Conservation (phyloP, 1,140 invertebrate genomes). For the Drosophila orosa region DNA sequence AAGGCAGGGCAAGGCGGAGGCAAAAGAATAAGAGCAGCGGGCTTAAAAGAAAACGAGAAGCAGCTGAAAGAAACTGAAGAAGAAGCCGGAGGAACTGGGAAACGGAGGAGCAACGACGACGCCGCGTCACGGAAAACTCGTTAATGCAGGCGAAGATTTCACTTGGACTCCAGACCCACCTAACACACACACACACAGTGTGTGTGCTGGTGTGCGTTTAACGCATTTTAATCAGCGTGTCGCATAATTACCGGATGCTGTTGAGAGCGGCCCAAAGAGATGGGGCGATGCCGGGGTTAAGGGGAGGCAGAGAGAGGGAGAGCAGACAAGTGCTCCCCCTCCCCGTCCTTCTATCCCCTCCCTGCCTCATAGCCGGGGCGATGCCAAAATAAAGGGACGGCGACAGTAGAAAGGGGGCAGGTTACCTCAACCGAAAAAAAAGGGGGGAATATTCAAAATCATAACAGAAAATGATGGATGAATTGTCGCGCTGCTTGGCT, state of each 20-base stretch:
- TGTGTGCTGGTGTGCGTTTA: slow-evolving; percentile 54
- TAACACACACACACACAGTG: slow-evolving; percentile 46
- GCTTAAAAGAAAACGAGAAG: slow-evolving; percentile 59
- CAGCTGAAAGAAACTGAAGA: slow-evolving; percentile 26
- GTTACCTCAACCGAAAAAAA: slow-evolving; percentile 11
- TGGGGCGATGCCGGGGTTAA: slow-evolving; percentile 2
- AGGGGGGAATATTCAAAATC: slow-evolving; percentile 62
- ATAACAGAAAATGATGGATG: slow-evolving; percentile 82
- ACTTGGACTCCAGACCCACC: slow-evolving; percentile 75
- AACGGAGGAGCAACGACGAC: slow-evolving; percentile 51
- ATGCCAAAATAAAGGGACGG: slow-evolving; percentile 43
- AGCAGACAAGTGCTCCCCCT: slow-evolving; percentile 25
- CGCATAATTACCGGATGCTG: slow-evolving; percentile 82
- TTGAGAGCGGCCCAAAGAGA: slow-evolving; percentile 43
- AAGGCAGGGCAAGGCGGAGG: slow-evolving; percentile 58
- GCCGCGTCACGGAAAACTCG: slow-evolving; percentile 78
- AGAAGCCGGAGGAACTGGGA: slow-evolving; percentile 49
- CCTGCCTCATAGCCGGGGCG: slow-evolving; percentile 14
- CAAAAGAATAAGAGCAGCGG: slow-evolving; percentile 74
- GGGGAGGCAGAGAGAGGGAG: slow-evolving; percentile 4
- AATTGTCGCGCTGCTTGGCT: slow-evolving; percentile 82
- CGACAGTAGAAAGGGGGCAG: slow-evolving; percentile 1
- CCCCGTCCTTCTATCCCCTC: slow-evolving; percentile 1
- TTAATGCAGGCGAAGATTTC: slow-evolving; percentile 80
- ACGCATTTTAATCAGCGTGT: slow-evolving; percentile 82